These are phyloP conservation scores for Erebia ligea DNA, from an alignment of 2,888 invertebrate species.

Conservation along the genomic window DNA sequence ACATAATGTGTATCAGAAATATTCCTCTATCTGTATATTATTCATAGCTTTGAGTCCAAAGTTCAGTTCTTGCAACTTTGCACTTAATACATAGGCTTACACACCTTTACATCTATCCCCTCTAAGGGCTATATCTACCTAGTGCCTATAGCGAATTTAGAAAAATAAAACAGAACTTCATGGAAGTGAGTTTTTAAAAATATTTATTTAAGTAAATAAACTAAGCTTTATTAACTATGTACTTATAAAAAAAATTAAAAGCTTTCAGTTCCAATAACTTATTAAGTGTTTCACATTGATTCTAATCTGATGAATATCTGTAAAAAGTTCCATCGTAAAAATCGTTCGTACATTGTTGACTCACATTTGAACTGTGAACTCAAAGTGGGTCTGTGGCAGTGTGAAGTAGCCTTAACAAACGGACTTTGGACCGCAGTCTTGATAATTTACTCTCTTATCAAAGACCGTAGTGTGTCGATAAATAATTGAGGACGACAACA, in stretches of 20 bases:
- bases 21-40: conserved; percentile 9
- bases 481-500: conserved; percentile 25
- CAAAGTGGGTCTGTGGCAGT: not conserved
- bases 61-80: not conserved
- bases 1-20: conserved; percentile 4
- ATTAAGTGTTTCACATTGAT: no score
- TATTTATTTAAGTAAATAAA: no score
- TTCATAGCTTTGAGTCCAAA: conserved; percentile 1
- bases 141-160: not conserved
- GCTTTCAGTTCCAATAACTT: no score
- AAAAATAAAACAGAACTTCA: no score
- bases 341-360: not conserved
- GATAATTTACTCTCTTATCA: not conserved
- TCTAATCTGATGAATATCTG: no score
- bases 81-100: no score
- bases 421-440: conserved; percentile 30
- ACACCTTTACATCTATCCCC: not conserved
- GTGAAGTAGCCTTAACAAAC: conserved; percentile 7
- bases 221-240: no score
- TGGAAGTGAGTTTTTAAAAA: no score
- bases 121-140: not conserved
- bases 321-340: not conserved
- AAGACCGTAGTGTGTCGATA: conserved; percentile 9
- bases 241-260: no score
- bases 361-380: not conserved